Evolutionary conservation across 2,113 vertebrate genomes (phyloP), one percentile per base, ranked within the genome.

Genomic region (Pongo pygmaeus): DNA sequence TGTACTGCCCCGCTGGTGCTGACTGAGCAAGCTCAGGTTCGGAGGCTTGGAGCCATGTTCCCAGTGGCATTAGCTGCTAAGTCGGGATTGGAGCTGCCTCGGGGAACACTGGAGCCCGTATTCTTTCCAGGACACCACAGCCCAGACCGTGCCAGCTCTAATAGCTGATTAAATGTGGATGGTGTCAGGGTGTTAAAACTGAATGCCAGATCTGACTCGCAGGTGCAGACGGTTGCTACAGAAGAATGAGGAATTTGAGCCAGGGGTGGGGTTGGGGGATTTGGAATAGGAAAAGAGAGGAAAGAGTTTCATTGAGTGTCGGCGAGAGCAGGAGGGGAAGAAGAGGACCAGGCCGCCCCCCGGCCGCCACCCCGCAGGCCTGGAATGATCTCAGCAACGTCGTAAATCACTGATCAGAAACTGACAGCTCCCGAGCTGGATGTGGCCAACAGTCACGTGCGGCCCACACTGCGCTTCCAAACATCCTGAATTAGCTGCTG

Each of bases 311-410:
- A 20, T 8, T 3, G 14, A 27, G 38, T 14, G 27, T 10, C 18
- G 0, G 40, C 6, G 5, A 67, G 48, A 25, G 5, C 17, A 1
- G 1, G 3, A n/a, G 17, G 0, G 14, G 55, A 8, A 57, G 50
- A 23, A 8, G 52, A 16, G 30, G 14, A 3, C 1, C 27, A 2
- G 11, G 8, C 75, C 32, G 43, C 46, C 16, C 13, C 83, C 6
- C 30, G 18, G 8, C 75, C 20, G 43, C 46, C 16, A 22, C 83
- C 6, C 40, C 18, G 7, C 23, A 52, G 48, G 13, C 8, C 67
- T 87, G 5, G 8, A 72, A 72, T 72, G 35, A 87, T 2, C 48
- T 10, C 16, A 16, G 22, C 48, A 40, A 27, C 10, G 4, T 30
- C 2, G 2, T 61, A n/a, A 46, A 35, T 50, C 32, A 4, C 0